phyloP scores from a whole-genome alignment of 2,888 invertebrate species.

The Drosophila hamatofila region DNA sequence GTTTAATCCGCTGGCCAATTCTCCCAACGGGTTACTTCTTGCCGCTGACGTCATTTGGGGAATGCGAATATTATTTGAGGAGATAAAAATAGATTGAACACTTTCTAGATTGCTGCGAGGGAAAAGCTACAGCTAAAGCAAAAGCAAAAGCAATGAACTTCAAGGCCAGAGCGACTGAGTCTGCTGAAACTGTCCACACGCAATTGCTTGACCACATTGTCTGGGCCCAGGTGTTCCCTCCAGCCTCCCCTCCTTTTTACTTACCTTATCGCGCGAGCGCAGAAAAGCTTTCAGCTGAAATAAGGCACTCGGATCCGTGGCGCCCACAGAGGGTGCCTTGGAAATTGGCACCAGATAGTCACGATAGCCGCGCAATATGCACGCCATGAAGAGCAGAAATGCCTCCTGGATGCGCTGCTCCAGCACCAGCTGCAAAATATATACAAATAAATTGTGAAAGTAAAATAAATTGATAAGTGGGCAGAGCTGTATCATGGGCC shows the following conservation, averaged over 20 bases:
- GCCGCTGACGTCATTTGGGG: slow-evolving; percentile 23
- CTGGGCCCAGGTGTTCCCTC: too few relatives aligned
- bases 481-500: too few relatives aligned
- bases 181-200: not conserved
- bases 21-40: slow-evolving; percentile 5
- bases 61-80: slow-evolving; percentile 19
- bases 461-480: not conserved
- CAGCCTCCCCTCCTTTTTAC: too few relatives aligned
- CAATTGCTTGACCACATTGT: not conserved
- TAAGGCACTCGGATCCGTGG: slow-evolving; percentile 97
- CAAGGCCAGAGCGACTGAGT: slow-evolving; percentile 2
- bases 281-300: slow-evolving; percentile 97
- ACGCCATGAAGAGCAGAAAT: slow-evolving; percentile 97
- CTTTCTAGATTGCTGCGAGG: not conserved
- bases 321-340: slow-evolving; percentile 95
- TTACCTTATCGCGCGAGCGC: slow-evolving; percentile 93
- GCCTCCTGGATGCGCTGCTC: slow-evolving; percentile 99
- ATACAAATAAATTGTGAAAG: not conserved
- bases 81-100: slow-evolving; percentile 22
- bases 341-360: slow-evolving; percentile 95
- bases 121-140: not conserved
- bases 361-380: slow-evolving; percentile 95
- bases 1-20: not conserved
- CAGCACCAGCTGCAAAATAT: slow-evolving; percentile 89
- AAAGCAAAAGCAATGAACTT: not conserved